Evolutionary conservation across 2,797 vertebrate species (phyloP), one percentile per base, ranked within the genome.

Genomic region (Enteromius fasciolatus): DNA sequence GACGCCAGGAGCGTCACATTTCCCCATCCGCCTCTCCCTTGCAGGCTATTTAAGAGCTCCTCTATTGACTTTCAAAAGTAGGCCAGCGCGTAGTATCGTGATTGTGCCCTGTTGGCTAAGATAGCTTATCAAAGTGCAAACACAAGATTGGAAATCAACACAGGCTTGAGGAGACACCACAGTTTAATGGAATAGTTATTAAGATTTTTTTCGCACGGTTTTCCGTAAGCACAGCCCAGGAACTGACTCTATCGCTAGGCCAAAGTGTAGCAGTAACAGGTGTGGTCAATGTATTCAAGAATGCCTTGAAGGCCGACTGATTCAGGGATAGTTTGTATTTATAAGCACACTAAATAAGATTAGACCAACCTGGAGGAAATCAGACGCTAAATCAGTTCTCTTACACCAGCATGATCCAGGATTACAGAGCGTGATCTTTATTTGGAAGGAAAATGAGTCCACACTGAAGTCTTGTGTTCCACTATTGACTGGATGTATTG

Each of bases 101-200:
- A 86, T 89, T 69, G 86, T 87, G 86, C 87, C 87, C 82, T 88
- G 88, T 85, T 83, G 81, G 84, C 83, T 70, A 83, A 91, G 90
- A 93, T 93, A 90, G 91, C 90, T 69, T 90, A 92, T 92, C 90
- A 91, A 85, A 92, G 83, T 89, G 87, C 90, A 94, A 94, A 94
- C 90, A 93, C 78, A 90, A 61, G 14, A 25, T 61, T 12, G 88
- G 86, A 90, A 90, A 91, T 93, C 92, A 92, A 88, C 83, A 46
- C 77, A 64, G 31, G 48, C 50, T 86, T 67, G 23, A 76, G 63
- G 28, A 83, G 85, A 70, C 59, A 59, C 83, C 69, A 70, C 85
- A 81, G 84, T 83, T 69, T 44, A 64, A 44, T 44, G 48, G 48
- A 50, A 50, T 18, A 50, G 15, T 50, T 50, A 50, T 50, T 50